A percentile compares a stretch with the other conserved stretches of the same genome.
Evolutionary conservation across 2,797 vertebrate species (phyloP).

Genomic region (Clarias pachynema): DNA sequence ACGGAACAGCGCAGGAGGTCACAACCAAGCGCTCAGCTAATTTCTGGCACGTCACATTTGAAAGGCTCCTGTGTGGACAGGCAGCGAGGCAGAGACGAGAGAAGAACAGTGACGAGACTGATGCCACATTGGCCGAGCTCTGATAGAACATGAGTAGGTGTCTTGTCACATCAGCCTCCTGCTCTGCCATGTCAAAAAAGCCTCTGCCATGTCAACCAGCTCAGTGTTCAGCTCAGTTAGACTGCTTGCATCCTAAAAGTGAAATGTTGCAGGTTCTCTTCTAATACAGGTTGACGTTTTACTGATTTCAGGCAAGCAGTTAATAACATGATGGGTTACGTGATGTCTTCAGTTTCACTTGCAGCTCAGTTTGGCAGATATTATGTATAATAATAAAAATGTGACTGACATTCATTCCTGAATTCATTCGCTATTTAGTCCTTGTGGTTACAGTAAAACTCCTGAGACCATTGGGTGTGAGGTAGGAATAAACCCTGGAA

Average conservation of each 20-base stretch:
- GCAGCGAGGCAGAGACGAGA: slow-evolving; percentile 61
- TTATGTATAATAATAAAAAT: background rate
- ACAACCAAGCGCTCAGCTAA: slow-evolving; percentile 55
- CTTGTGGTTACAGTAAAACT: background rate
- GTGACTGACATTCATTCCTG: background rate
- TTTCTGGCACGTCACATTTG: slow-evolving; percentile 48
- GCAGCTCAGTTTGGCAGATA: background rate
- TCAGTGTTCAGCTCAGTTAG: slow-evolving; percentile 26
- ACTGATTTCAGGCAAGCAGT: background rate
- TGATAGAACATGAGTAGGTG: slow-evolving; percentile 78
- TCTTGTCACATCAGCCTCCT: slow-evolving; percentile 77
- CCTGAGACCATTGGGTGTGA: background rate
- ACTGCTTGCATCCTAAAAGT: slow-evolving; percentile 17
- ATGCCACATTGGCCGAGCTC: slow-evolving; percentile 69
- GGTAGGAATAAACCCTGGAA: background rate
- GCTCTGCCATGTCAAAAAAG: slow-evolving; percentile 68
- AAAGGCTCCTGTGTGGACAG: slow-evolving; percentile 44
- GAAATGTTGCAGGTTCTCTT: slow-evolving; percentile 30
- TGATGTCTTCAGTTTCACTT: background rate
- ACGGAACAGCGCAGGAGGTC: slow-evolving; percentile 75
- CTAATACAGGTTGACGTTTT: slow-evolving; percentile 21
- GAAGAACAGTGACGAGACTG: slow-evolving; percentile 69
- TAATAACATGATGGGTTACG: background rate
- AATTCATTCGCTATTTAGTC: background rate
- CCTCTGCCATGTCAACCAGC: slow-evolving; percentile 44